Evolutionary conservation across 2,888 invertebrate species (phyloP).

Genomic region (Amblyteles armatorius): DNA sequence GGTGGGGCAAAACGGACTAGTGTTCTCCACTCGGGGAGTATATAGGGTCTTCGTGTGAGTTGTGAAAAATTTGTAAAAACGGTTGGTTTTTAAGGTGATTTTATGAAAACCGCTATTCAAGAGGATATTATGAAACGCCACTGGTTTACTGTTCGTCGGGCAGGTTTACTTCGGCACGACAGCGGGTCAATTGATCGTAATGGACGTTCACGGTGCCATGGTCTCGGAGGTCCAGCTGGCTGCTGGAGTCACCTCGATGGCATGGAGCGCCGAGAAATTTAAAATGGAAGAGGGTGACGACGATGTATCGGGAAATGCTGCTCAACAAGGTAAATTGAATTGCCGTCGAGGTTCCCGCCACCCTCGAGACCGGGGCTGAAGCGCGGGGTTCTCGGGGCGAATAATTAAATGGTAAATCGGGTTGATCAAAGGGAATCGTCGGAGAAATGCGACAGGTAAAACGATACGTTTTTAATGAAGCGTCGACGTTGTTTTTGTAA

Average conservation of each 20-base stretch:
- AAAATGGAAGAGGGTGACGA: constrained; percentile 98
- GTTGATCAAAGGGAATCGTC: constrained; percentile 25
- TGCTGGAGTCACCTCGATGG: constrained; percentile 93
- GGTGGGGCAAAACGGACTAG: too few relatives aligned
- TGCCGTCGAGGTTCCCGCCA: constrained; percentile 12
- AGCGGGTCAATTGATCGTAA: constrained; percentile 97
- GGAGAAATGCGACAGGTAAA: not conserved
- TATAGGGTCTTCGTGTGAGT: too few relatives aligned
- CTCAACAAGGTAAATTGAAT: constrained; percentile 73
- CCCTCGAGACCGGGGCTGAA: not conserved
- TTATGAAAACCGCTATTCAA: not conserved
- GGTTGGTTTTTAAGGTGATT: too few relatives aligned
- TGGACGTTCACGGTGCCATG: constrained; percentile 98
- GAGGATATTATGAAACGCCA: not conserved
- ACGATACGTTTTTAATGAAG: constrained; percentile 2
- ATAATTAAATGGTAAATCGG: constrained; percentile 27
- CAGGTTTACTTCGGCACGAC: constrained; percentile 98
- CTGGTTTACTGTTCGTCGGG: constrained; percentile 22
- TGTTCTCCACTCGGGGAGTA: too few relatives aligned
- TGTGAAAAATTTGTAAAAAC: too few relatives aligned
- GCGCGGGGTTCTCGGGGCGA: not conserved
- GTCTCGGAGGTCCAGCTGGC: constrained; percentile 91
- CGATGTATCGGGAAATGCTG: constrained; percentile 81
- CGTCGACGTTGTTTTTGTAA: not conserved
- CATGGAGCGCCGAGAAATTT: constrained; percentile 99